Percentiles rank a stretch among this genome's conserved stretches.
These are phyloP conservation scores for Allophyes oxyacanthae DNA, from an alignment of 2,888 invertebrate genomes.

Conservation along the genomic window DNA sequence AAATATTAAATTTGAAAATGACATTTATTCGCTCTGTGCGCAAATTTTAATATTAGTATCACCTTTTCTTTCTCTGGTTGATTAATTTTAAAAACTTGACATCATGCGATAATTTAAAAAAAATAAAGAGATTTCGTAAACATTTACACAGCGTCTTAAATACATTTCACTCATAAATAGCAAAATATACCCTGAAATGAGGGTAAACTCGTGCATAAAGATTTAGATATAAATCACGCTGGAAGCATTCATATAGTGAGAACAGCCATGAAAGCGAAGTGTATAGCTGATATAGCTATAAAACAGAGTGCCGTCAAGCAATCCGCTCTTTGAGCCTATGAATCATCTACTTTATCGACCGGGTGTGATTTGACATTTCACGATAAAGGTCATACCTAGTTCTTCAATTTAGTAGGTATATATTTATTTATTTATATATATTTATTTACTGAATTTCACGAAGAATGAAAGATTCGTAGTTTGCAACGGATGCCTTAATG, in stretches of 20 bases:
- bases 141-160: no score
- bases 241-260: conserved; percentile 34
- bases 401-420: neutral
- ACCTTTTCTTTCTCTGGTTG: no score
- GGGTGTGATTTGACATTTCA: conserved; percentile 55
- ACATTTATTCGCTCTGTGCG: no score
- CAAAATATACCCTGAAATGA: conserved; percentile 1
- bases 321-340: conserved; percentile 16
- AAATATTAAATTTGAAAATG: no score
- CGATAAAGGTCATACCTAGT: conserved; percentile 54
- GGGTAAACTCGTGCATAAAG: conserved; percentile 29
- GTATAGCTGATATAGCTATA: conserved; percentile 24
- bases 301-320: conserved; percentile 19
- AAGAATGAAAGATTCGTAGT: no score
- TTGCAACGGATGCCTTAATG: no score
- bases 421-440: no score
- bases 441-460: conserved; percentile 25
- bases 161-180: no score
- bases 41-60: no score
- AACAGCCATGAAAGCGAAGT: conserved; percentile 27
- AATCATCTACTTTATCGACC: conserved; percentile 62
- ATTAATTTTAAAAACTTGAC: no score
- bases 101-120: no score
- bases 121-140: no score
- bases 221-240: conserved; percentile 39